Evolutionary conservation across 2,113 vertebrate species (phyloP).

Genomic region (Phyllopteryx taeniolatus): DNA sequence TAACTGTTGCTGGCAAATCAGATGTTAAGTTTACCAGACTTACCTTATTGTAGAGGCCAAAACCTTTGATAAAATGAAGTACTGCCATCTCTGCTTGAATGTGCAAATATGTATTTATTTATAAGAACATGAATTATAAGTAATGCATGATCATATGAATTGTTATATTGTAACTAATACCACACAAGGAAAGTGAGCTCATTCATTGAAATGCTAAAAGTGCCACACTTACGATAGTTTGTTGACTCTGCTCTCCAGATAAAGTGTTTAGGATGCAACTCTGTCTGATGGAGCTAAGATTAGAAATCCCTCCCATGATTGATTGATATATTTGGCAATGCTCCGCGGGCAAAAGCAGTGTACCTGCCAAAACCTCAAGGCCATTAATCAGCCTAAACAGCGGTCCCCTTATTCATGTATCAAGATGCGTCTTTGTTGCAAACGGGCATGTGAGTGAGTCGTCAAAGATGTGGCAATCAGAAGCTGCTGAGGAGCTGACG

Average conservation of each 20-base stretch:
- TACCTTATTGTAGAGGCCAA: conserved; percentile 37
- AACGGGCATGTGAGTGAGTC: conserved; percentile 43
- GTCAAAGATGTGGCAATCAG: conserved; percentile 37
- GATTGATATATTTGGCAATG: conserved; percentile 77
- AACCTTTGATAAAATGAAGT: conserved; percentile 51
- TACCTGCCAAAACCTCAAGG: conserved; percentile 42
- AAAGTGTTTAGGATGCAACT: conserved; percentile 72
- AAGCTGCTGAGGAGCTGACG: conserved; percentile 50
- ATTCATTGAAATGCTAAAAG: conserved; percentile 28
- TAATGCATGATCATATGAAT: not conserved
- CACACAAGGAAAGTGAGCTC: not conserved
- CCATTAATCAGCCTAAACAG: conserved; percentile 77
- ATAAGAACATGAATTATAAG: not conserved
- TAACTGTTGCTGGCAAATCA: conserved; percentile 62
- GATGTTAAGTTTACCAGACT: conserved; percentile 65
- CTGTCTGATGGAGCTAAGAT: conserved; percentile 66
- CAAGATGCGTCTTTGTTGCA: conserved; percentile 54
- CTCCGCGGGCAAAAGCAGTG: conserved; percentile 60
- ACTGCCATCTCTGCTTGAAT: not conserved
- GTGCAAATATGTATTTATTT: not conserved
- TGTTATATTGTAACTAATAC: not conserved
- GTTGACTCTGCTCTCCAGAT: conserved; percentile 44
- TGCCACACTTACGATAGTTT: conserved; percentile 45
- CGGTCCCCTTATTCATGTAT: conserved; percentile 65
- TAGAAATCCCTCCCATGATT: conserved; percentile 69